Evolutionary conservation across 2,113 vertebrate genomes (phyloP), one percentile per base, ranked within the genome.

Genomic region (Eudorcas thomsonii): DNA sequence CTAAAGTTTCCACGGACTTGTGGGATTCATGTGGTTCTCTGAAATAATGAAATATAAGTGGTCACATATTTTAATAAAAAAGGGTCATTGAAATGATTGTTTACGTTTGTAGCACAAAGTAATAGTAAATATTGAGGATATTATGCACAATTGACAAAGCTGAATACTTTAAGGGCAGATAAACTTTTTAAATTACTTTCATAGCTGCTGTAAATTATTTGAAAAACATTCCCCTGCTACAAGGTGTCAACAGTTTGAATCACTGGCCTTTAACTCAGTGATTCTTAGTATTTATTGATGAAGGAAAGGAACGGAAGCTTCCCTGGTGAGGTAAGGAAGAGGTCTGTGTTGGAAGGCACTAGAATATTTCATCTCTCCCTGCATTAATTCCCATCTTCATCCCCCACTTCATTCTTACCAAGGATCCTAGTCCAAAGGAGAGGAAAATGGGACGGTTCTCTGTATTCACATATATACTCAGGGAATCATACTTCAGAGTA

Each of bases 1-100:
- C 93, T 77, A 91, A 88, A 83, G 88, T 96, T 91, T 93, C 95
- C 64, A 60, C 3, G 33, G 45, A 88, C 74, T 74, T 86, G 50
- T 55, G 97, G 39, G 81, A 30, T 55, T 55, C 33, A 50, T 52
- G 39, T 48, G 45, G 12, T 81, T 91, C 84, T 74, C 95, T 57
- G 19, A 43, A 71, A 60, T 78, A 78, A 95, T 43, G 94, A 87
- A 77, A 92, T 82, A 88, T 30, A 81, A 83, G 50, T n/a, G 12
- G 54, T 54, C 48, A 19, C 25, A 67, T 60, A 57, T 52, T 96
- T 88, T 78, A 52, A 86, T 80, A 90, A 89, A 93, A 74, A 92
- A 39, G 6, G 33, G 30, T 83, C 33, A 77, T 3, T 77, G 90
- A 74, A 91, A 57, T 62, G 50, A 93, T 16, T 82, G 11, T 50